These are phyloP conservation scores for Coenonympha arcania DNA, from an alignment of 2,888 invertebrate species.

Conservation along the genomic window DNA sequence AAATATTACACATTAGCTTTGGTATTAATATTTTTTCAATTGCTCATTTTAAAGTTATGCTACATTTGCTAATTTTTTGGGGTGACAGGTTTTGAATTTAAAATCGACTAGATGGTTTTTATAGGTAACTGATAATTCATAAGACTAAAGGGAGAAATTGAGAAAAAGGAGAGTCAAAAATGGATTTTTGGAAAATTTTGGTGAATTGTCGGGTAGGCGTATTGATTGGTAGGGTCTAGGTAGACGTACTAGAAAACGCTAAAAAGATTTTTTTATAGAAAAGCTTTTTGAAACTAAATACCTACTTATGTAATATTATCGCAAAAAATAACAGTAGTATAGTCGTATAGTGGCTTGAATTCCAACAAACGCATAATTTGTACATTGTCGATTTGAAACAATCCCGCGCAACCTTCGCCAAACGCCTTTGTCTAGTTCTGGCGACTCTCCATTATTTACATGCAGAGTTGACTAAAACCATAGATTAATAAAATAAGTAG, in stretches of 20 bases:
- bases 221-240: too few relatives aligned
- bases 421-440: slow-evolving; percentile 3
- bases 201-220: too few relatives aligned
- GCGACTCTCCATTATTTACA: neutral
- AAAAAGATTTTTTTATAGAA: too few relatives aligned
- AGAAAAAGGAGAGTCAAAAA: too few relatives aligned
- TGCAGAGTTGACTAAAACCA: neutral
- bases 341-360: neutral
- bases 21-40: neutral
- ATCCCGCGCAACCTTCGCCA: neutral
- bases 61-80: neutral
- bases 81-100: too few relatives aligned
- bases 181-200: too few relatives aligned
- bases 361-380: neutral
- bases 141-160: too few relatives aligned
- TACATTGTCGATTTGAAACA: neutral
- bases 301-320: too few relatives aligned
- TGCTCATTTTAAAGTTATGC: neutral
- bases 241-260: too few relatives aligned
- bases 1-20: slow-evolving; percentile 9
- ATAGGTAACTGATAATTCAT: too few relatives aligned
- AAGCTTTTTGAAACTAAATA: neutral
- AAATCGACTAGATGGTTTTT: too few relatives aligned
- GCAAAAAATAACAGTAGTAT: neutral
- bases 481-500: neutral